A percentile compares a stretch with the other conserved stretches of the same genome.
phyloP scores from a whole-genome alignment of 2,888 invertebrate genomes.

The Lottia gigantea region DNA sequence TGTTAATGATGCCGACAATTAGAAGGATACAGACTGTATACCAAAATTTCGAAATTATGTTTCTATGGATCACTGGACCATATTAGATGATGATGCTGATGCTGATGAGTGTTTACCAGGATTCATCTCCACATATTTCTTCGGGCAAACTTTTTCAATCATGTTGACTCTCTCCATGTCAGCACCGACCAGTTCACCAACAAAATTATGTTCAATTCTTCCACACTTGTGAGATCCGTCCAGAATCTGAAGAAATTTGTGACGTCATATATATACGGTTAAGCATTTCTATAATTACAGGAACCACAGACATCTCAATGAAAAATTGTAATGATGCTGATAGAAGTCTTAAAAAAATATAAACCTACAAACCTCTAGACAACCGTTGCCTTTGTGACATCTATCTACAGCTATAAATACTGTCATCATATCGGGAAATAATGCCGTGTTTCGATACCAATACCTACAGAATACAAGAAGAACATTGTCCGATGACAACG shows the following conservation, averaged over 20 bases:
- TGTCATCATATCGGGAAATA: slow-evolving; percentile 62
- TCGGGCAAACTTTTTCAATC: slow-evolving; percentile 47
- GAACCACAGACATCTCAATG: no score
- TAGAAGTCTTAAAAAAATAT: no score
- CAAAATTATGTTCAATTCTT: slow-evolving; percentile 58
- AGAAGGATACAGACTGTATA: no score
- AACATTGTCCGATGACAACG: background rate
- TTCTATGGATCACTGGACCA: no score
- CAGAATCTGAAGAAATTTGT: slow-evolving; percentile 38
- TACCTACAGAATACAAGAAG: slow-evolving; percentile 44
- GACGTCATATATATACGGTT: no score
- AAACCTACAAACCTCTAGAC: slow-evolving; percentile 51
- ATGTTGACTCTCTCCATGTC: slow-evolving; percentile 53
- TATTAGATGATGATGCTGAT: no score
- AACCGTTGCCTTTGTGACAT: slow-evolving; percentile 59
- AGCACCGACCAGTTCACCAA: slow-evolving; percentile 61
- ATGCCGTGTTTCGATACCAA: slow-evolving; percentile 64
- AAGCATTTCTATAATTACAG: no score
- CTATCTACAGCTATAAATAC: slow-evolving; percentile 62
- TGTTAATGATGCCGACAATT: no score
- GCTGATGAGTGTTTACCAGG: slow-evolving; percentile 45
- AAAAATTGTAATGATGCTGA: no score
- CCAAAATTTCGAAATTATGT: no score
- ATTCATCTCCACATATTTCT: slow-evolving; percentile 57
- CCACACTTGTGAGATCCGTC: slow-evolving; percentile 62